Percentiles rank a stretch among this genome's conserved stretches.
These are phyloP conservation scores for Drosophila fungiperda DNA, from an alignment of 2,888 invertebrate species.

Conservation along the genomic window DNA sequence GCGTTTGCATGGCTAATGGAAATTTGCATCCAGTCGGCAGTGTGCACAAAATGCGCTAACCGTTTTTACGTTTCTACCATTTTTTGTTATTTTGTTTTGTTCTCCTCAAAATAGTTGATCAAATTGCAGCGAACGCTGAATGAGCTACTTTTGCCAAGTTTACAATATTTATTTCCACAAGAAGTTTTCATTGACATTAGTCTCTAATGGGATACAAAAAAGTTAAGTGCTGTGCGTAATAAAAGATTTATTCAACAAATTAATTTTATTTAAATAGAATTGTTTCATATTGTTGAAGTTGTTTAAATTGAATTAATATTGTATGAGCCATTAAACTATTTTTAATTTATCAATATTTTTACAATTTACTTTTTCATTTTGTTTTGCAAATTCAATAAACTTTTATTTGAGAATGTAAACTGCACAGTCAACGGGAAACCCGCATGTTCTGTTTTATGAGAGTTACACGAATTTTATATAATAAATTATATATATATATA, in stretches of 20 bases:
- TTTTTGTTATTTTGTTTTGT: neutral
- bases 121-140: constrained; percentile 23
- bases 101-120: constrained; percentile 10
- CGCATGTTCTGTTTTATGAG: neutral
- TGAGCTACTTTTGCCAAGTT: constrained; percentile 31
- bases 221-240: neutral
- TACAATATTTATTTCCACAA: too few species aligned
- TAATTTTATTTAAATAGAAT: neutral
- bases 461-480: neutral
- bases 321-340: neutral
- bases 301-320: neutral
- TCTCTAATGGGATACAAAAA: neutral
- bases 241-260: neutral
- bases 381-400: neutral
- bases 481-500: neutral
- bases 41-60: constrained; percentile 57
- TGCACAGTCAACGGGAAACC: neutral
- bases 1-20: constrained; percentile 81
- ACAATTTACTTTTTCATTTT: neutral
- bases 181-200: neutral
- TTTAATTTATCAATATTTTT: neutral
- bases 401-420: neutral
- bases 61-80: constrained; percentile 31
- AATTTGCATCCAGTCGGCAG: constrained; percentile 78
- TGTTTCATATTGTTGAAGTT: neutral